These are phyloP conservation scores for Geotrupes spiniger DNA, from an alignment of 2,888 invertebrate species.

Conservation along the genomic window DNA sequence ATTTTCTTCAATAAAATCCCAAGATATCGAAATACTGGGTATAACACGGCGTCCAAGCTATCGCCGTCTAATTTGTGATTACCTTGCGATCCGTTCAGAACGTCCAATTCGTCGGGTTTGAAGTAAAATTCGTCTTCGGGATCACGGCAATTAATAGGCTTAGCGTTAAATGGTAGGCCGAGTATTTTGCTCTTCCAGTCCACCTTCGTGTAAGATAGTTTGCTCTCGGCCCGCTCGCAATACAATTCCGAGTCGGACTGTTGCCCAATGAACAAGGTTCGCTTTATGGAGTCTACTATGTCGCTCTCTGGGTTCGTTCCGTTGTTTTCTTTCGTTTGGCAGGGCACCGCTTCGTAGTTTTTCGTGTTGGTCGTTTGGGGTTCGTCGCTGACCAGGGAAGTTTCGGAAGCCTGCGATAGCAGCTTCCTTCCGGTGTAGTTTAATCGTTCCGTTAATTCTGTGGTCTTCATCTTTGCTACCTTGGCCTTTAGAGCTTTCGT, in stretches of 20 bases:
- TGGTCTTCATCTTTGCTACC: conserved; percentile 37
- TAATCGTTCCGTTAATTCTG: conserved; percentile 33
- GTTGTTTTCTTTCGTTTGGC: not conserved
- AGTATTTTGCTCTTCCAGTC: conserved; percentile 35
- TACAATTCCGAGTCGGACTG: conserved; percentile 16
- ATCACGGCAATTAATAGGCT: conserved; percentile 6
- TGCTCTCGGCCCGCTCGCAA: conserved; percentile 13
- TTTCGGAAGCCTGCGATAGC: not conserved
- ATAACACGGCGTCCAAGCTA: conserved; percentile 13
- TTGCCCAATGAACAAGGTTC: conserved; percentile 15
- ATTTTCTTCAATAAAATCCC: conserved; percentile 38
- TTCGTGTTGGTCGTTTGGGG: not conserved
- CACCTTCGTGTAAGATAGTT: conserved; percentile 6
- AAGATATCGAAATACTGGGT: conserved; percentile 28
- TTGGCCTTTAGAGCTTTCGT: conserved; percentile 38
- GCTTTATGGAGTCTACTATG: conserved; percentile 17
- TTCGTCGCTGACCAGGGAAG: not conserved
- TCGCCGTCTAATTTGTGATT: conserved; percentile 7
- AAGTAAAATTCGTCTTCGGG: conserved; percentile 13
- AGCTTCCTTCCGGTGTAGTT: conserved; percentile 24
- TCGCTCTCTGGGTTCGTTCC: conserved; percentile 2
- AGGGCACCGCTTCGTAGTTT: not conserved
- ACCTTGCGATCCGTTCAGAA: conserved; percentile 9
- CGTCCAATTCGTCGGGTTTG: conserved; percentile 19
- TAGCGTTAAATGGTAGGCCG: conserved; percentile 29